phyloP scores from a whole-genome alignment of 2,113 vertebrate genomes.

The Fukomys damarensis region DNA sequence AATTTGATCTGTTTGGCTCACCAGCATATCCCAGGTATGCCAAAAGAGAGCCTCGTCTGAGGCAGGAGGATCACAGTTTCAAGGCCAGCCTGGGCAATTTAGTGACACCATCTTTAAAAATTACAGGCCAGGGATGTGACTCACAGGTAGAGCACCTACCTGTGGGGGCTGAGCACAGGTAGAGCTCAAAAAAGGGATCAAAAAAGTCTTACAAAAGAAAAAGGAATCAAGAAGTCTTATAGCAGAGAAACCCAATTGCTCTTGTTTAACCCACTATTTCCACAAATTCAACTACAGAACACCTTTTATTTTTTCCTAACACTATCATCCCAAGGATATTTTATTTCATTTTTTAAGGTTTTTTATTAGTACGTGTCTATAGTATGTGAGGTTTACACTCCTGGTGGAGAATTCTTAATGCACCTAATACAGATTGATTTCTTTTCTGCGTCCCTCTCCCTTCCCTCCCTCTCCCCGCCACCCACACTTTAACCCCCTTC shows the following conservation, averaged over 20 bases:
- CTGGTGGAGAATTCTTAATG: too few species aligned
- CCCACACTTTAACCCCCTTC: background rate
- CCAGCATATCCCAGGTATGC: background rate
- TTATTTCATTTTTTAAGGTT: background rate
- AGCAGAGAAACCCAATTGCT: background rate
- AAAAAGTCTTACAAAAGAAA: too few species aligned
- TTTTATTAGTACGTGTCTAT: too few species aligned
- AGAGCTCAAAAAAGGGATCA: too few species aligned
- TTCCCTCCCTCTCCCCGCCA: too few species aligned
- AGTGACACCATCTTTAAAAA: too few species aligned
- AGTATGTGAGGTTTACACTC: too few species aligned
- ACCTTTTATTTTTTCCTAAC: background rate
- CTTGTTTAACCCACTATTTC: background rate
- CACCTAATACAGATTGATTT: too few species aligned
- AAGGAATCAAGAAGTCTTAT: background rate
- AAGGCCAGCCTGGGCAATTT: background rate
- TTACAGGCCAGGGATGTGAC: too few species aligned
- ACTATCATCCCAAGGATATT: background rate
- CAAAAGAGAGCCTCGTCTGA: background rate
- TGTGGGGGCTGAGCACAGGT: too few species aligned
- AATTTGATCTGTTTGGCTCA: background rate
- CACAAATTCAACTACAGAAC: background rate
- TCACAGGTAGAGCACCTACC: too few species aligned
- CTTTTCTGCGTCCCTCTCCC: too few species aligned
- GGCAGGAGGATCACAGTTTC: background rate